Evolutionary conservation across 2,888 invertebrate genomes (phyloP).

Genomic region (Oscheius sp.): DNA sequence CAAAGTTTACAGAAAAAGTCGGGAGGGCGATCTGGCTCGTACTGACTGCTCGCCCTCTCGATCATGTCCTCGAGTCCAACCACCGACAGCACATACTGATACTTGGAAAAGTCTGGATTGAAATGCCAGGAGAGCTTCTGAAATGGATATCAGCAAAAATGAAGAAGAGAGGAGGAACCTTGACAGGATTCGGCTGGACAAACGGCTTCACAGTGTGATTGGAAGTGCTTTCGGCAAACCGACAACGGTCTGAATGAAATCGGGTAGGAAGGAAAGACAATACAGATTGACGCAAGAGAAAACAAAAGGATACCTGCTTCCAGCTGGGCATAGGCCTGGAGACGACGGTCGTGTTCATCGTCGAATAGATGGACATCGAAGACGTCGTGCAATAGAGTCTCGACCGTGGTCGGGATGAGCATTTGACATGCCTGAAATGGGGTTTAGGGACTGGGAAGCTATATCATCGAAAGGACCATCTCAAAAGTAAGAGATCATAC

Average conservation of each 20-base stretch:
- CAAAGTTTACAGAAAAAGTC: constrained; percentile 56
- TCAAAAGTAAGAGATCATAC: neutral
- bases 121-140: constrained; percentile 56
- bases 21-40: constrained; percentile 20
- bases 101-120: constrained; percentile 41
- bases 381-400: constrained; percentile 18
- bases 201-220: constrained; percentile 53
- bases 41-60: constrained; percentile 39
- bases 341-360: constrained; percentile 23
- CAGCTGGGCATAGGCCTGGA: constrained; percentile 1
- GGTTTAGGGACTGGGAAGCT: neutral
- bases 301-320: constrained; percentile 4
- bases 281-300: neutral
- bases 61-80: constrained; percentile 54
- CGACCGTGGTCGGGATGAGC: constrained; percentile 18
- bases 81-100: constrained; percentile 49
- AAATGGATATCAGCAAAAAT: constrained; percentile 11
- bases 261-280: neutral
- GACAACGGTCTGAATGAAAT: constrained; percentile 34
- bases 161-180: constrained; percentile 39
- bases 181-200: constrained; percentile 45
- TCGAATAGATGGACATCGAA: constrained; percentile 13
- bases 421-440: constrained; percentile 32
- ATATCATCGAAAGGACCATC: neutral
- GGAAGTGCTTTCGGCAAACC: constrained; percentile 37